Base-by-base conservation (phyloP, 2,113 vertebrate genomes). In the Lycocorax pyrrhopterus region DNA sequence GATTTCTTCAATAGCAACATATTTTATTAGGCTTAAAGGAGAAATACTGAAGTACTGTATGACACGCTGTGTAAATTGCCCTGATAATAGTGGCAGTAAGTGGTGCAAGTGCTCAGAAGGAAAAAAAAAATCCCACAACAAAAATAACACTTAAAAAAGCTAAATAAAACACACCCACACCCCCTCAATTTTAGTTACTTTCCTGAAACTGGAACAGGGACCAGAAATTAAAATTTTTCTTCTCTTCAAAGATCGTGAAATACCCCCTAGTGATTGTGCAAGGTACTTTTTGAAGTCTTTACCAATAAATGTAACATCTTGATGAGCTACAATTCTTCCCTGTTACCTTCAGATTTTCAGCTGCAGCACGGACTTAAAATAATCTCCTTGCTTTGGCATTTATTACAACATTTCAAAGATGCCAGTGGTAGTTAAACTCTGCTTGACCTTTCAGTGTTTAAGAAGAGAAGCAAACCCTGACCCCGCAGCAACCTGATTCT, bases 341-440 rank as follows among this genome's bases (percentile, higher is more conserved):
- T 9, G 51, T 30, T 95, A 94, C 39, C 86, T 20, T 81, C 90
- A 76, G 8, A 60, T 56, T 90, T 95, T 89, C 64, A 91, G 60
- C 21, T 86, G 49, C 11, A 94, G 77, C 32, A 16, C 1, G 26
- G 79, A 90, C 58, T 96, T 96, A 94, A 95, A 97, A 95, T 91
- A 81, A 95, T 95, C 76, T 88, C 87, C 89, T 77, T 25, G n/a
- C 72, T 97, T 89, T 94, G 87, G 94, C 89, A 97, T 97, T 98
- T 96, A 97, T 97, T 93, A 93, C 37, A 94, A 80, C 82, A 94
- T 94, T 97, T 98, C 91, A 93, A 88, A 93, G 80, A 96, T 94
- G 94, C 87, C 96, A 96, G 80, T 32, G 80, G 93, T 96, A 95
- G 94, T 97, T 98, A 98, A 98, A 98, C 97, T 98, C 96, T 96